Evolutionary conservation across 2,888 invertebrate species (phyloP).

Genomic region (Lottia gigantea): DNA sequence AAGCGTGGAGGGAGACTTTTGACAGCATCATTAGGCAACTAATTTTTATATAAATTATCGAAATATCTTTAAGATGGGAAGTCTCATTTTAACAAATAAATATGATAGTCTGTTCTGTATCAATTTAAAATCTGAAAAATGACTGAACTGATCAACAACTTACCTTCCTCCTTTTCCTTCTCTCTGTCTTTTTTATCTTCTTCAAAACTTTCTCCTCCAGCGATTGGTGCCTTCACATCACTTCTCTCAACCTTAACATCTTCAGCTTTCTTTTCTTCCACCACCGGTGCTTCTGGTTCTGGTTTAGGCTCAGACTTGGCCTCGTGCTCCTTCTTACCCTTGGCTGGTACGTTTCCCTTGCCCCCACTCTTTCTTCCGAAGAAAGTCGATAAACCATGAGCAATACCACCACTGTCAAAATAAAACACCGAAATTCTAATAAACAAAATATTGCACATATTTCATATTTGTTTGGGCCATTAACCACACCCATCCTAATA

Average conservation of each 20-base stretch:
- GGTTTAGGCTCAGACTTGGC: slow-evolving; percentile 1
- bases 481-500: too few species aligned
- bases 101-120: too few species aligned
- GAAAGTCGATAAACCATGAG: slow-evolving; percentile 16
- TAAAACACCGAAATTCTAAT: background rate
- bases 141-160: too few species aligned
- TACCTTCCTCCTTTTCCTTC: background rate
- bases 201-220: background rate
- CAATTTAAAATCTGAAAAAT: too few species aligned
- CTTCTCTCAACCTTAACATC: slow-evolving; percentile 22
- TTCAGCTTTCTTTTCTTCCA: slow-evolving; percentile 7
- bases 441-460: too few species aligned
- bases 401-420: background rate
- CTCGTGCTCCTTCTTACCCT: slow-evolving; percentile 9
- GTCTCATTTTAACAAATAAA: too few species aligned
- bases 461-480: too few species aligned
- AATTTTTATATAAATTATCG: too few species aligned
- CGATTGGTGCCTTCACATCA: background rate
- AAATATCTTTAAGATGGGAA: too few species aligned
- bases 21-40: too few species aligned
- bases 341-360: slow-evolving; percentile 15
- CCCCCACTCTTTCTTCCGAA: slow-evolving; percentile 18
- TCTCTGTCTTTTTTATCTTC: background rate
- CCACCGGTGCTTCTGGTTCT: slow-evolving; percentile 12
- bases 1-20: too few species aligned